Base-by-base conservation (phyloP, 2,888 invertebrate genomes). In the Drosophila siamana region DNA sequence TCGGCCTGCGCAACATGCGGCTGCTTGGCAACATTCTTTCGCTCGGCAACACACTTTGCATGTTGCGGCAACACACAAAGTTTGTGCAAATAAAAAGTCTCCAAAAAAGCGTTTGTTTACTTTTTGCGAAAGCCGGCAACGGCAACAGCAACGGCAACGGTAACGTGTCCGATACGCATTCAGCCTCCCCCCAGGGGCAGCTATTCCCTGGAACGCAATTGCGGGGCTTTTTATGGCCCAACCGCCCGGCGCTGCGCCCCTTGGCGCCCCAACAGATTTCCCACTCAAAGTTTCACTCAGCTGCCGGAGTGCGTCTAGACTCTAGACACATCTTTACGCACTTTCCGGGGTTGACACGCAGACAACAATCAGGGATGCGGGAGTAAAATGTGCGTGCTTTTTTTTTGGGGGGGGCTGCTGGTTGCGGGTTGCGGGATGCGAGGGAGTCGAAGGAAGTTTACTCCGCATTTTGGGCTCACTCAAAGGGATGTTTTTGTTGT, bases 131-230 rank as follows among this genome's bases (percentile, higher is more conserved):
- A 82, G 84, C 85, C 85, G 86, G 85, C 86, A 70, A 55, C 85
- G 86, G 85, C 86, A 70, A 55, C 85, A 84, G 85, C 86, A 70
- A 55, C 85, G 86, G 85, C 86, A 70, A 55, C 85, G 86, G 85
- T 84, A 70, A 55, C 30, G 52, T 51, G 75, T 59, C 48, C 66
- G 66, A 73, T 74, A 48, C 51, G 30, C 62, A 64, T 62, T 33
- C 33, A 33, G 33, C 33, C 33, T 11, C 66, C 80, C 71, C 78
- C 78, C 63, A 55, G 78, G 71, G 79, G 77, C 67, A 68, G 70
- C 69, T 62, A 73, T 73, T 57, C 69, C 46, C 64, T 19, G 43
- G 55, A 69, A 70, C 66, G 66, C 63, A 59, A 54, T 74, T 24
- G 33, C 19, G 71, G 71, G 64, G 74, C 66, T 79, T 78, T 80